Conservation (phyloP, 2,113 vertebrate species). For the Saccopteryx leptura region DNA sequence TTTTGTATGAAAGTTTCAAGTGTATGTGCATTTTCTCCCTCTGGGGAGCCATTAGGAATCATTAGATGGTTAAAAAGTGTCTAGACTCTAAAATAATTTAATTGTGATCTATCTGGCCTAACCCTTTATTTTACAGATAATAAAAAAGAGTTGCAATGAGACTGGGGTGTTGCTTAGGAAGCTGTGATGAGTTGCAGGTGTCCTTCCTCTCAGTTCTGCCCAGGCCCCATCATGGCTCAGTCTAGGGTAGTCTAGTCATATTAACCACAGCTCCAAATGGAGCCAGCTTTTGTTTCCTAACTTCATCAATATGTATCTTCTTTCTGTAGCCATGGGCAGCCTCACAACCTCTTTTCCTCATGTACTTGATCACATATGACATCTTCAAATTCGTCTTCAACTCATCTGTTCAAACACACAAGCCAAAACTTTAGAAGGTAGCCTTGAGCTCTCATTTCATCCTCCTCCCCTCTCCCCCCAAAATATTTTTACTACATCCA, state of each 20-base stretch:
- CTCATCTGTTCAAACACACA: not conserved
- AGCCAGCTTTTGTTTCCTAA: not conserved
- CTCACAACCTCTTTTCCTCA: not conserved
- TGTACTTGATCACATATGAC: not conserved
- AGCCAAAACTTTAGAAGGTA: not conserved
- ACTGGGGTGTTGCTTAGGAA: not conserved
- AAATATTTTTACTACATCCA: not conserved
- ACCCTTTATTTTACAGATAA: not conserved
- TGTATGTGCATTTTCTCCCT: not conserved
- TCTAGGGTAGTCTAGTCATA: not conserved
- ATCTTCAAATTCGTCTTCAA: not conserved
- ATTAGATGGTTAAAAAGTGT: not conserved
- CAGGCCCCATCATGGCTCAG: fast-evolving
- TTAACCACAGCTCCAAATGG: not conserved
- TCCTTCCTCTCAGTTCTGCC: not conserved
- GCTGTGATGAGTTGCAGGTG: not conserved
- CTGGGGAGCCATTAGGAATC: not conserved
- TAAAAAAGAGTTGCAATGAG: not conserved
- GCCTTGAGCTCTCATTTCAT: not conserved
- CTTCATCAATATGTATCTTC: not conserved
- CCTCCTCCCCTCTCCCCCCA: not conserved
- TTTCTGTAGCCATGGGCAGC: not conserved
- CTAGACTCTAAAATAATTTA: not conserved
- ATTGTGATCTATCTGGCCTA: not conserved
- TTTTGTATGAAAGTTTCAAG: not conserved